These are phyloP conservation scores for Ceratosolen solmsi DNA, from an alignment of 1,140 invertebrate genomes.

Conservation along the genomic window DNA sequence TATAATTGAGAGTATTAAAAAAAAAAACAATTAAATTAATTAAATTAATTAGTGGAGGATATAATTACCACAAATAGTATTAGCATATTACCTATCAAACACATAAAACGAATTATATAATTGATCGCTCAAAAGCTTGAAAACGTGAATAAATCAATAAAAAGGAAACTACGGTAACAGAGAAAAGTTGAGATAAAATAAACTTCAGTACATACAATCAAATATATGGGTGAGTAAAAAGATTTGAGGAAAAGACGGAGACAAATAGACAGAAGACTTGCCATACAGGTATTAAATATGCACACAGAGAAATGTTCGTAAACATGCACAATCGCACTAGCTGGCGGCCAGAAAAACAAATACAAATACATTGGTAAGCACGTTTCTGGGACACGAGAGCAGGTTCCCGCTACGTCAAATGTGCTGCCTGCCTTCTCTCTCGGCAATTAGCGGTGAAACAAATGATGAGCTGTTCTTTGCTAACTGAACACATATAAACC, in stretches of 20 bases:
- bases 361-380: conserved; percentile 31
- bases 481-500: conserved; percentile 51
- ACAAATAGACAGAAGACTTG: too few relatives aligned
- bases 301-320: not conserved
- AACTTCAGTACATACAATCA: conserved; percentile 13
- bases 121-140: not conserved
- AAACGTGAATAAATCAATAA: not conserved
- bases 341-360: not conserved
- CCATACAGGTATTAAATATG: not conserved
- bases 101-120: not conserved
- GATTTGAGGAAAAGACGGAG: conserved; percentile 30
- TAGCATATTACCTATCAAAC: not conserved
- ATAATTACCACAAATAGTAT: too few relatives aligned
- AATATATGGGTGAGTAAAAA: conserved; percentile 33
- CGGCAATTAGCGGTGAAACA: conserved; percentile 61
- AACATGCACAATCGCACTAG: not conserved
- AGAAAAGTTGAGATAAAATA: conserved; percentile 31
- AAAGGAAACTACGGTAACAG: conserved; percentile 24
- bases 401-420: conserved; percentile 59
- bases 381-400: conserved; percentile 55
- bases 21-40: too few relatives aligned
- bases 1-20: too few relatives aligned
- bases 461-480: conserved; percentile 56
- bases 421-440: conserved; percentile 38
- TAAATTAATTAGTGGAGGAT: too few relatives aligned